Evolutionary conservation across 37 sponge, comb jelly and placozoan genomes (phyloP).

Genomic region (Agelas oroides): DNA sequence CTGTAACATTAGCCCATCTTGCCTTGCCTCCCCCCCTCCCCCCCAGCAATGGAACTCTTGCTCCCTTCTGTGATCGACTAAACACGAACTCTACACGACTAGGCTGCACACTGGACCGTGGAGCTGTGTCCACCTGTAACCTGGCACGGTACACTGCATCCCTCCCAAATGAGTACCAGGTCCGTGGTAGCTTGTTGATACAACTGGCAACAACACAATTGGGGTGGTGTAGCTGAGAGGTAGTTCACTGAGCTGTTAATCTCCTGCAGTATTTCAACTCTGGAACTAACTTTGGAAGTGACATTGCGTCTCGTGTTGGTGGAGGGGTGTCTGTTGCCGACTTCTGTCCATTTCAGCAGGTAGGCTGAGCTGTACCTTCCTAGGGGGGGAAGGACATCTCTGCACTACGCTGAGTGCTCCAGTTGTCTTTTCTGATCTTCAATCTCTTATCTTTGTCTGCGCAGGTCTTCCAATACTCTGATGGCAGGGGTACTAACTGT

Average conservation of each 20-base stretch:
- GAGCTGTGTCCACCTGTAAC: constrained; percentile 48
- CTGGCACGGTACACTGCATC: not conserved
- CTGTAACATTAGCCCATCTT: not conserved
- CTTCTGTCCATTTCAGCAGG: constrained; percentile 68
- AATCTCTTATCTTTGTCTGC: too few relatives aligned
- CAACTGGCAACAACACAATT: too few relatives aligned
- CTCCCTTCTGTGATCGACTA: constrained; percentile 44
- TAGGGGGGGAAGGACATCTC: too few relatives aligned
- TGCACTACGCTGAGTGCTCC: too few relatives aligned
- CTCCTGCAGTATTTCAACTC: constrained; percentile 57
- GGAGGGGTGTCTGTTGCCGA: constrained; percentile 63
- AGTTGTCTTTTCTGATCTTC: too few relatives aligned
- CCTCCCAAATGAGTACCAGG: constrained; percentile 25
- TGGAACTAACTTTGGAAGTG: constrained; percentile 10
- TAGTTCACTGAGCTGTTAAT: too few relatives aligned
- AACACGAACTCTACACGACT: not conserved
- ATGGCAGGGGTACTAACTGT: constrained; percentile 15
- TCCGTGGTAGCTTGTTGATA: too few relatives aligned
- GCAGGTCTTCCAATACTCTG: not conserved
- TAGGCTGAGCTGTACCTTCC: constrained; percentile 12
- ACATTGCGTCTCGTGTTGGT: not conserved
- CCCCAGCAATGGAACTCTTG: not conserved
- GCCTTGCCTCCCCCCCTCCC: not conserved
- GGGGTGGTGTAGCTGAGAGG: too few relatives aligned
- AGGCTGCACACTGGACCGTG: constrained; percentile 59